Percentiles rank a stretch among this genome's conserved stretches.
Evolutionary conservation across 2,113 vertebrate species (phyloP).

Genomic region (Epinephelus moara): DNA sequence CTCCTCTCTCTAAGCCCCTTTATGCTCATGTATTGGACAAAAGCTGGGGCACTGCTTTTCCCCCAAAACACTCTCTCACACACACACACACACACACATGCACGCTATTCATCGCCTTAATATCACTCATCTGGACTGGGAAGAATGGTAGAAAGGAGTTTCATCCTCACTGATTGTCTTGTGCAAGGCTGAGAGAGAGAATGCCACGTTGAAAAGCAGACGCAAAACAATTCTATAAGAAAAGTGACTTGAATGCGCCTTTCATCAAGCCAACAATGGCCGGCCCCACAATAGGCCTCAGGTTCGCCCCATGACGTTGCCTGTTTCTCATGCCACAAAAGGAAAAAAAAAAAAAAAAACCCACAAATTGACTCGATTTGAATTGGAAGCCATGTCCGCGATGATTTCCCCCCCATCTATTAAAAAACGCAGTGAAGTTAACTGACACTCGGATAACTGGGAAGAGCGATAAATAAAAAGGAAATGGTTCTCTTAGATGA

Average conservation of each 20-base stretch:
- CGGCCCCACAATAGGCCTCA: constrained; percentile 77
- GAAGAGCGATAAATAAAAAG: constrained; percentile 1
- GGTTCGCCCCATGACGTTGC: constrained; percentile 80
- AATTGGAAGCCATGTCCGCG: constrained; percentile 58
- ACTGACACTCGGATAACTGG: constrained; percentile 29
- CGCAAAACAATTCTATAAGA: constrained; percentile 86
- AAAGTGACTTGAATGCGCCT: constrained; percentile 87
- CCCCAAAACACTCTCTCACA: constrained; percentile 47
- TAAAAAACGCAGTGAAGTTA: constrained; percentile 52
- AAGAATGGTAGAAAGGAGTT: constrained; percentile 80
- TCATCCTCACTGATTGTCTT: constrained; percentile 85
- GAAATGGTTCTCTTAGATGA: constrained; percentile 25
- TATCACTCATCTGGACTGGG: constrained; percentile 80
- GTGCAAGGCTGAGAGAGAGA: constrained; percentile 74
- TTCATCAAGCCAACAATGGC: constrained; percentile 83
- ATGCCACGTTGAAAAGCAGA: constrained; percentile 80
- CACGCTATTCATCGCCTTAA: constrained; percentile 83
- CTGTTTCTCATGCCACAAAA: constrained; percentile 79
- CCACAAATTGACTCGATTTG: constrained; percentile 56
- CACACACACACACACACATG: constrained; percentile 55
- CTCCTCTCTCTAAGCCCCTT: constrained; percentile 75
- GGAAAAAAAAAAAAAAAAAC: constrained; percentile 1
- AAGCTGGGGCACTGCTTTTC: constrained; percentile 71
- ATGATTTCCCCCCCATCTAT: constrained; percentile 29
- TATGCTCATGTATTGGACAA: constrained; percentile 78